phyloP scores from a whole-genome alignment of 2,888 invertebrate species.

The Brenthis ino region DNA sequence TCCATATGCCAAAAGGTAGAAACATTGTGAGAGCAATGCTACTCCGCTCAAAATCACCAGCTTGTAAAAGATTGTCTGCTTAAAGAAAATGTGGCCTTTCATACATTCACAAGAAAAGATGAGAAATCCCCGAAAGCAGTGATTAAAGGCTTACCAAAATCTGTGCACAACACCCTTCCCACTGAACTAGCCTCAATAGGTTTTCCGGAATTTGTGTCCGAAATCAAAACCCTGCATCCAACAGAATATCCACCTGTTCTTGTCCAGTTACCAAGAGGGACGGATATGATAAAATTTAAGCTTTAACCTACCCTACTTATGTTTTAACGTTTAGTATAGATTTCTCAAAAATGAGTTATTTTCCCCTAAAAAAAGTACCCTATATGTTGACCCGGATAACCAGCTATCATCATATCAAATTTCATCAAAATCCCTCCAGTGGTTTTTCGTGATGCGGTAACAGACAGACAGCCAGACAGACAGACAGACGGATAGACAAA shows the following conservation, averaged over 20 bases:
- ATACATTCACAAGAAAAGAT: constrained; percentile 4
- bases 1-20: not conserved
- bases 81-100: not conserved
- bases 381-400: too few relatives aligned
- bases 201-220: not conserved
- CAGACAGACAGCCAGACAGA: too few relatives aligned
- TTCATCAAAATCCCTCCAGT: too few relatives aligned
- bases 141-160: constrained; percentile 2
- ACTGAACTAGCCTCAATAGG: not conserved
- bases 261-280: constrained; percentile 23
- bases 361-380: too few relatives aligned
- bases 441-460: too few relatives aligned
- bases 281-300: constrained; percentile 32
- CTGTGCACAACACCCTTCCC: not conserved
- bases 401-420: too few relatives aligned
- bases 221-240: not conserved
- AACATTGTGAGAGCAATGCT: not conserved
- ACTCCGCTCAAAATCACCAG: constrained; percentile 2
- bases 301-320: not conserved
- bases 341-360: too few relatives aligned
- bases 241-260: constrained; percentile 2
- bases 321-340: too few relatives aligned
- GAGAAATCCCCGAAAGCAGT: constrained; percentile 3
- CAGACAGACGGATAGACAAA: too few relatives aligned
- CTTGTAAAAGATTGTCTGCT: not conserved